Percentiles rank a stretch among this genome's conserved stretches.
These are phyloP conservation scores for Hippasteria phrygiana DNA, from an alignment of 53 echinoderm and acorn worm species.

Conservation along the genomic window DNA sequence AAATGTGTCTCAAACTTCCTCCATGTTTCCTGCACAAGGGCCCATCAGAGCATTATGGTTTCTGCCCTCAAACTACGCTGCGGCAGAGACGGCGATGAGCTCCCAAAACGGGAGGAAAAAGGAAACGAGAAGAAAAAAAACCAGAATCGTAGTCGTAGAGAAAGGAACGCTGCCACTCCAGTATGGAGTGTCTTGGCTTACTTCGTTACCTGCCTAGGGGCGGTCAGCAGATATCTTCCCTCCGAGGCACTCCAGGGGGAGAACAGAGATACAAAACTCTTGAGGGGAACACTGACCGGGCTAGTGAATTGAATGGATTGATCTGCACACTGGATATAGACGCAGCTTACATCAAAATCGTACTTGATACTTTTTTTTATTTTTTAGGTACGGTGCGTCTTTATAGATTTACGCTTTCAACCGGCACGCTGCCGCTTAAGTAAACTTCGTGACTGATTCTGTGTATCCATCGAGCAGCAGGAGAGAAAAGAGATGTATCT, in stretches of 20 bases:
- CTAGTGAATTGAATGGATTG: constrained; percentile 10
- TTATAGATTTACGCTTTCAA: constrained; percentile 2
- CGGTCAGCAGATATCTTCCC: constrained; percentile 26
- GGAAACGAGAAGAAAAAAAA: neutral
- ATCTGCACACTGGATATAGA: neutral
- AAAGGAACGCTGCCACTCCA: constrained; percentile 39
- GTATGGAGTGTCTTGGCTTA: constrained; percentile 12
- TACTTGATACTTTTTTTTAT: neutral
- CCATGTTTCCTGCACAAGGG: neutral
- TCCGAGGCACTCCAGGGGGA: neutral
- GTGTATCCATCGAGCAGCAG: neutral
- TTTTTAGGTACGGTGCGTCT: neutral
- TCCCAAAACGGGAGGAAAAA: neutral
- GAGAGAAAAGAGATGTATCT: constrained; percentile 5
- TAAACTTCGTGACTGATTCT: constrained; percentile 40
- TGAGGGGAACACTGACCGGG: constrained; percentile 51
- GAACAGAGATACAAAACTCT: constrained; percentile 39
- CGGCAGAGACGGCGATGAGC: neutral
- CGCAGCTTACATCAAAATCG: neutral
- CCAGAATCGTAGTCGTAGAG: neutral
- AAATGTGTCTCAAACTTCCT: constrained; percentile 9
- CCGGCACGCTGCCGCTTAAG: neutral
- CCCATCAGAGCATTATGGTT: neutral
- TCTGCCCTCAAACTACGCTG: constrained; percentile 14
- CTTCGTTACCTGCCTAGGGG: constrained; percentile 40